Base-by-base conservation (phyloP, 1,140 invertebrate species). In the Drosophila chauvacae region DNA sequence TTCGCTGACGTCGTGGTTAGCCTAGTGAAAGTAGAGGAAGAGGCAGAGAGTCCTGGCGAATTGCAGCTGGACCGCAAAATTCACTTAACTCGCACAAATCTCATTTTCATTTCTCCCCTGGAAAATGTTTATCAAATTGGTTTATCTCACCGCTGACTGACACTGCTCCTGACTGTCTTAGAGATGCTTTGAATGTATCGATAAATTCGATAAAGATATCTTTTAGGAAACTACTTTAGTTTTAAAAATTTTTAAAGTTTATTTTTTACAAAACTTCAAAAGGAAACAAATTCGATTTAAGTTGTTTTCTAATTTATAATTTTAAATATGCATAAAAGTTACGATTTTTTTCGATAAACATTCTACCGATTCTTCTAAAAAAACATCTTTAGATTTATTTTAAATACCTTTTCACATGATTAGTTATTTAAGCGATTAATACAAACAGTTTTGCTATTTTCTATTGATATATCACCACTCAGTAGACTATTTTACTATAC, bases 51-150 rank as follows among this genome's bases (percentile, higher is more conserved):
- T 56, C 35, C 53, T 13, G 35, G 9, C 33, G 11, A 39, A 39
- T 23, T 56, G 33, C 35, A 56, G 53, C 20, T 14, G 33, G 23
- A 45, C 61, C 68, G 66, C 58, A 72, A 90, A 81, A 84, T 85
- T 61, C 71, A 88, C 62, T 80, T 77, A 80, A 60, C 70, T 53
- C 70, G 60, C 64, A 64, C 50, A 83, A 87, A 88, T 88, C 76
- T 48, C 44, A 83, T 87, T 77, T 63, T 35, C 64, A 14, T 42
- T 44, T 45, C 60, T 18, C 33, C 60, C 33, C n/a, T 18, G 47
- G 23, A 61, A 62, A 56, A 66, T 58, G 33, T 70, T 87, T 64
- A 83, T 83, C 85, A 84, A 84, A 90, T 90, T 81, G 84, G 64
- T 68, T 81, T 75, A 81, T 65, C 45, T 62, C 39, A 41, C 14